Conservation (phyloP, 1,140 invertebrate genomes). For the Drosophila melanica region DNA sequence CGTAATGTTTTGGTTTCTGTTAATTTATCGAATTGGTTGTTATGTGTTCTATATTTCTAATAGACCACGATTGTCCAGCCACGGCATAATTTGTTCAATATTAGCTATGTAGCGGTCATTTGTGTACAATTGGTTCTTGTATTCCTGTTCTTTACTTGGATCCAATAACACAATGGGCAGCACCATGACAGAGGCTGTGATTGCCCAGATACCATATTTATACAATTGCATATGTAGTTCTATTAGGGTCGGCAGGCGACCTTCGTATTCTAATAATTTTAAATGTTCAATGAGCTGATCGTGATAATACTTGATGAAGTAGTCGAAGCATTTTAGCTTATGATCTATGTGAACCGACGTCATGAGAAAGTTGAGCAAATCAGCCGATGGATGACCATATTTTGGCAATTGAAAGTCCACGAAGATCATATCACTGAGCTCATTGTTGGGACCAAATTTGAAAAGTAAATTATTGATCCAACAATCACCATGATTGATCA, state of each 20-base stretch:
- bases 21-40: neutral
- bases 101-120: constrained; percentile 55
- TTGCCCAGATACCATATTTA: constrained; percentile 47
- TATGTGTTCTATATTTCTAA: constrained; percentile 39
- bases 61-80: constrained; percentile 73
- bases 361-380: constrained; percentile 61
- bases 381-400: constrained; percentile 61
- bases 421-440: constrained; percentile 61
- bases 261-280: constrained; percentile 45
- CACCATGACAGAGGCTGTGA: constrained; percentile 59
- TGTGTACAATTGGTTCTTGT: constrained; percentile 57
- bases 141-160: constrained; percentile 48
- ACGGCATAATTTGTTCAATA: constrained; percentile 67
- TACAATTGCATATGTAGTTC: constrained; percentile 53
- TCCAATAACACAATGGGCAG: constrained; percentile 69
- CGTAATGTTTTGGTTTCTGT: no score
- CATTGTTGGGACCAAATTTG: constrained; percentile 67
- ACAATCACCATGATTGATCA: constrained; percentile 87
- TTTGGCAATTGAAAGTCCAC: constrained; percentile 61
- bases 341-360: constrained; percentile 51
- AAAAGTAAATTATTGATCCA: constrained; percentile 89
- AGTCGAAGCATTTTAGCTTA: constrained; percentile 59
- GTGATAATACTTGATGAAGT: constrained; percentile 58
- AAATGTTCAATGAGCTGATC: constrained; percentile 55
- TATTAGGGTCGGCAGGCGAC: constrained; percentile 39